Percentiles rank a stretch among this genome's conserved stretches.
Conservation (phyloP, 2,888 invertebrate genomes). For the Rhopalosiphum nymphaeae region DNA sequence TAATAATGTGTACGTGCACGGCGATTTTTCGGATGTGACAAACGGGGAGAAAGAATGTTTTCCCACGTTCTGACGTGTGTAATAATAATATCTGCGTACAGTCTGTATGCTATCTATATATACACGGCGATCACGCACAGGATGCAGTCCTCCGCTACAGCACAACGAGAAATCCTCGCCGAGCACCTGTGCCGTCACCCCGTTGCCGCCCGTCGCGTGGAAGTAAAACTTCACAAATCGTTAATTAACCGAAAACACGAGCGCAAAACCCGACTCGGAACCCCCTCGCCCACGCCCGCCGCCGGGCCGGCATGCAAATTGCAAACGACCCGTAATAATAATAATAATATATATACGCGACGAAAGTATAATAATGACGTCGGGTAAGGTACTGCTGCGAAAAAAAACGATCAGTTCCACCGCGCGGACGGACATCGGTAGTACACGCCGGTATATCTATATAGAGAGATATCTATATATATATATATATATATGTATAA, state of each 20-base stretch:
- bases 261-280: not conserved
- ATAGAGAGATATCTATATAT: not conserved
- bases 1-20: not conserved
- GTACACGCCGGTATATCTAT: not conserved
- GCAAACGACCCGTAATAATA: not conserved
- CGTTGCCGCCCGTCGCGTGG: not conserved
- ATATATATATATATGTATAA: no score
- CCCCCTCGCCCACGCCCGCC: not conserved
- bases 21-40: slow-evolving; percentile 42
- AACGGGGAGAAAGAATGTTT: slow-evolving; percentile 21
- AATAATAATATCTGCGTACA: not conserved
- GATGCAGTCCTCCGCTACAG: slow-evolving; percentile 1
- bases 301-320: not conserved
- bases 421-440: not conserved
- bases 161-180: not conserved
- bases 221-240: slow-evolving; percentile 16
- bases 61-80: slow-evolving; percentile 37
- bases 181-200: slow-evolving; percentile 50
- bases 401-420: not conserved
- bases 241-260: slow-evolving; percentile 48
- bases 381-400: not conserved
- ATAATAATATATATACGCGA: not conserved
- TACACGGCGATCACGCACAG: slow-evolving; percentile 44
- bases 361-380: not conserved
- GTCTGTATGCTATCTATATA: not conserved